Evolutionary conservation across 1,140 invertebrate genomes (phyloP).

Genomic region (Scaptomyza montana): DNA sequence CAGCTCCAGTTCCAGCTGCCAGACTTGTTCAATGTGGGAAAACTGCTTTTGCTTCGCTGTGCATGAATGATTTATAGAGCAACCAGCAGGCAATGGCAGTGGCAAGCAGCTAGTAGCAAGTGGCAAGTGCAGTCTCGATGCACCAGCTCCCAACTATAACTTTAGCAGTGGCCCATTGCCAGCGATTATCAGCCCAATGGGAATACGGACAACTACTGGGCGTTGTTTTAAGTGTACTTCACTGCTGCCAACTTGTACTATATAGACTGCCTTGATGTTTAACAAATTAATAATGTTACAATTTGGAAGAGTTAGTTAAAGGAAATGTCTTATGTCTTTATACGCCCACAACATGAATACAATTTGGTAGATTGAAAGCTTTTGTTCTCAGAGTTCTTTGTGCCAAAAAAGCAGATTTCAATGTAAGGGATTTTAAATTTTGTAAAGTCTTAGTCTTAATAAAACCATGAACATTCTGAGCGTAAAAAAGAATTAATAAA

Average conservation of each 20-base stretch:
- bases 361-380: not conserved
- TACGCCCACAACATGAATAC: not conserved
- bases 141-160: not conserved
- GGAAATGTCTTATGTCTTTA: not conserved
- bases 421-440: too few relatives aligned
- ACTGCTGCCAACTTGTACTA: conserved; percentile 3
- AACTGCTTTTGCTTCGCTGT: conserved; percentile 59
- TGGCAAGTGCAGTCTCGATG: too few relatives aligned
- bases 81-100: conserved; percentile 15
- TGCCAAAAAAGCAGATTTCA: too few relatives aligned
- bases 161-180: conserved; percentile 15
- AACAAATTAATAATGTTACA: conserved; percentile 24
- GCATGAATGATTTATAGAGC: conserved; percentile 75
- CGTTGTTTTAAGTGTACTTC: conserved; percentile 14
- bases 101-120: too few relatives aligned
- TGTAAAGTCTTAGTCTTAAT: too few relatives aligned
- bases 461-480: too few relatives aligned
- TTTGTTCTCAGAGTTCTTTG: not conserved
- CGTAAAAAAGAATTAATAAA: too few relatives aligned
- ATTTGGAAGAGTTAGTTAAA: not conserved
- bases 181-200: conserved; percentile 66
- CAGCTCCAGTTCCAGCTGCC: conserved; percentile 2
- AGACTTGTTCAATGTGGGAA: conserved; percentile 42
- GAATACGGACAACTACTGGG: not conserved
- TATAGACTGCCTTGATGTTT: conserved; percentile 3